These are phyloP conservation scores for Harpalus rubripes DNA, from an alignment of 2,888 invertebrate species.

Conservation along the genomic window DNA sequence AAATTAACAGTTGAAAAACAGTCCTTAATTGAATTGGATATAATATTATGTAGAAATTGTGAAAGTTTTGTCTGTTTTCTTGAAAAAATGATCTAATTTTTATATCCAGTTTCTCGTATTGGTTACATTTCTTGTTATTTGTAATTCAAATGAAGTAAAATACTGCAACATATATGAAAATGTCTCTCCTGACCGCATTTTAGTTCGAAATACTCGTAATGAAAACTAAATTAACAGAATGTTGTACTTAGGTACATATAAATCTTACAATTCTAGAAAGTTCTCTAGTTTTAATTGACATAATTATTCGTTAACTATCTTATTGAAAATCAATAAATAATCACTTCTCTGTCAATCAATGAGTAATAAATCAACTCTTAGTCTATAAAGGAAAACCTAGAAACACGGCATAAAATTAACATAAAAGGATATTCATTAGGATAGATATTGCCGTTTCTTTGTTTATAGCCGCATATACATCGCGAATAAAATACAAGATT, in stretches of 20 bases:
- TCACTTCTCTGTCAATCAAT: background rate
- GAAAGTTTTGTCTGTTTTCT: background rate
- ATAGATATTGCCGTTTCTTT: conserved; percentile 26
- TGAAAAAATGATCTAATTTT: background rate
- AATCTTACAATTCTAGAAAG: conserved; percentile 9
- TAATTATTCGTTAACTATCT: conserved; percentile 25
- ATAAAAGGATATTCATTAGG: conserved; percentile 33
- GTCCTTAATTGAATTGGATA: no score
- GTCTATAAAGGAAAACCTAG: background rate
- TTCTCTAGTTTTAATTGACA: conserved; percentile 15
- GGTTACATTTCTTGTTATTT: background rate
- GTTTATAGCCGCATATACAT: conserved; percentile 1
- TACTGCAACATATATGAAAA: background rate
- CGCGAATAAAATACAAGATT: background rate
- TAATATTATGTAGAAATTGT: background rate
- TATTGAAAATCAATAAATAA: conserved; percentile 38
- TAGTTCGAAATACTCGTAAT: no score
- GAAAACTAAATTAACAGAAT: no score
- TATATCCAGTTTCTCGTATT: background rate
- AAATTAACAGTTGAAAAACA: no score
- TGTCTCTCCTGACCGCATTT: background rate
- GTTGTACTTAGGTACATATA: background rate
- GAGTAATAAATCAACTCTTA: conserved; percentile 13
- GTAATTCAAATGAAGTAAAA: background rate
- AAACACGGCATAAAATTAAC: conserved; percentile 13